Conservation (phyloP, 1,140 invertebrate species). For the Drosophila fuyamai region DNA sequence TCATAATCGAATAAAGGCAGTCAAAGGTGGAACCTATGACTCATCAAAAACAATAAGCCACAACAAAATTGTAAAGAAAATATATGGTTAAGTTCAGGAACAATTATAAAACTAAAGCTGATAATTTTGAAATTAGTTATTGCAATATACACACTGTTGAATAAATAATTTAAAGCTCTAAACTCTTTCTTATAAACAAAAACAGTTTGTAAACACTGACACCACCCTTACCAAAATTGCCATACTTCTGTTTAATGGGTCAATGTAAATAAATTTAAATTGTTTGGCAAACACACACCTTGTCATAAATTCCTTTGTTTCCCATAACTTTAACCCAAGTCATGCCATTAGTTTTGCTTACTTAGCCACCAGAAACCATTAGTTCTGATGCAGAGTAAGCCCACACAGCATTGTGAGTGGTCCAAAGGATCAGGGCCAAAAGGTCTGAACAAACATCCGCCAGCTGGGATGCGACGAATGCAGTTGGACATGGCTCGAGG, state of each 20-base stretch:
- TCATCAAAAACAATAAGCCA: constrained; percentile 1
- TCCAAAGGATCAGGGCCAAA: constrained; percentile 28
- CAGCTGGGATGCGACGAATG: constrained; percentile 66
- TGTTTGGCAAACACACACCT: constrained; percentile 39
- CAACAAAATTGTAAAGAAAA: neutral
- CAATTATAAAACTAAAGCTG: too few species aligned
- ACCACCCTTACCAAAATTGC: neutral
- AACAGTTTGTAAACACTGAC: neutral
- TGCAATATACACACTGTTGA: neutral
- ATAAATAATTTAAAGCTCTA: too few species aligned
- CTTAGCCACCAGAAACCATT: constrained; percentile 36
- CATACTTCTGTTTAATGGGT: neutral
- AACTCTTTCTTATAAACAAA: neutral
- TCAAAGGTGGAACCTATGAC: constrained; percentile 28
- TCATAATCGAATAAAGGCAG: constrained; percentile 24
- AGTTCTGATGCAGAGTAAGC: constrained; percentile 30
- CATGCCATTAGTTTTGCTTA: constrained; percentile 39
- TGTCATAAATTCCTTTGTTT: constrained; percentile 1
- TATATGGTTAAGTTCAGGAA: neutral
- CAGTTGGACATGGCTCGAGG: constrained; percentile 56
- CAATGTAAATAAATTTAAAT: constrained; percentile 37
- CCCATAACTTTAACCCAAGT: constrained; percentile 1
- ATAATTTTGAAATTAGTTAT: too few species aligned
- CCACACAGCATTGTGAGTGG: constrained; percentile 12
- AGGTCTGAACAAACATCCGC: constrained; percentile 30